Evolutionary conservation across 1,140 invertebrate species (phyloP).

Genomic region (Pseudomyrmex gracilis): DNA sequence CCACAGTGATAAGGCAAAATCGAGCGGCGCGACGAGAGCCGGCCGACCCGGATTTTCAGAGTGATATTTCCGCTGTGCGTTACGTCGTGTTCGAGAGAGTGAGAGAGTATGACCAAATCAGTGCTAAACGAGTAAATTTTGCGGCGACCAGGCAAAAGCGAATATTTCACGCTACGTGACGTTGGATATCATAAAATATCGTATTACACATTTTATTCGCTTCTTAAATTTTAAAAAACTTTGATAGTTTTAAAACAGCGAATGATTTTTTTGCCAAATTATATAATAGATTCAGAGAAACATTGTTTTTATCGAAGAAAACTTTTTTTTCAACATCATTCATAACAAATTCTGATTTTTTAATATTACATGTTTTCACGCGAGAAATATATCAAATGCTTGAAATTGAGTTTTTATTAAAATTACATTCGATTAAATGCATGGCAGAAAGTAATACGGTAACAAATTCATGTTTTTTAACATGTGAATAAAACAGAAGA

Average conservation of each 20-base stretch:
- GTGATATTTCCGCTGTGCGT: conserved; percentile 45
- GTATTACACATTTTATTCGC: conserved; percentile 29
- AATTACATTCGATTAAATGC: neutral
- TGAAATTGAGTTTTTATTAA: neutral
- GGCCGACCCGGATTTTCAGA: conserved; percentile 48
- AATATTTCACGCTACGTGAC: conserved; percentile 39
- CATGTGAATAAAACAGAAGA: neutral
- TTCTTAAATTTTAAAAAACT: conserved; percentile 1
- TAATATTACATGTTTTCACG: neutral
- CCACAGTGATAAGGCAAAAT: conserved; percentile 56
- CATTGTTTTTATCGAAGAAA: neutral
- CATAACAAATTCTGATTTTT: neutral
- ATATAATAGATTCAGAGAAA: neutral
- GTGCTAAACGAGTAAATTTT: conserved; percentile 49
- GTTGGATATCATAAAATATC: conserved; percentile 23
- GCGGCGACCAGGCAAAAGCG: conserved; percentile 24
- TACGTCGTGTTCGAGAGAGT: conserved; percentile 23
- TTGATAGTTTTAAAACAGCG: neutral
- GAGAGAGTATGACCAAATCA: conserved; percentile 37
- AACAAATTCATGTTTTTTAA: neutral
- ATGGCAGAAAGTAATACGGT: neutral
- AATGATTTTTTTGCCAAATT: neutral
- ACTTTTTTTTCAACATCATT: neutral
- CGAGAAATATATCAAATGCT: neutral
- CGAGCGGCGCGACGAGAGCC: conserved; percentile 51